Evolutionary conservation across 2,888 invertebrate genomes (phyloP).

Genomic region (Syrista parreyssii): DNA sequence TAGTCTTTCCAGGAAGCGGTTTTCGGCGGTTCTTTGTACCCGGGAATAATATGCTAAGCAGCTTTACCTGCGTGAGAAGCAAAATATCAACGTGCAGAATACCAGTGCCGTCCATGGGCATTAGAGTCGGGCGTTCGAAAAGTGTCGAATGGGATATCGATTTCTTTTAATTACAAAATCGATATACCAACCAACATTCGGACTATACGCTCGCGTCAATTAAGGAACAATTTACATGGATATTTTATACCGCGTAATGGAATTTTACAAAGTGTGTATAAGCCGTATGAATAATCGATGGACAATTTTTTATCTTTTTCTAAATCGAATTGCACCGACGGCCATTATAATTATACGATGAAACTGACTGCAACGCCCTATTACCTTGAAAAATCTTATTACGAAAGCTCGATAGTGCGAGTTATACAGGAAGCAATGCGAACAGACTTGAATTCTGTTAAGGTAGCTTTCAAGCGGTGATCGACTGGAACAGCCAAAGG

Average conservation of each 20-base stretch:
- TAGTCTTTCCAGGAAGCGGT: slow-evolving; percentile 28
- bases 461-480: neutral
- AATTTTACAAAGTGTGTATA: neutral
- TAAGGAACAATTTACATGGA: neutral
- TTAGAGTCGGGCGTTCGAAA: neutral
- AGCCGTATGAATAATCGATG: neutral
- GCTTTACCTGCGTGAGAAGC: slow-evolving; percentile 22
- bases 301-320: neutral
- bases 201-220: neutral
- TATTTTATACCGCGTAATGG: neutral
- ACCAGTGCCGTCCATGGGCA: neutral
- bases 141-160: neutral
- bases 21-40: slow-evolving; percentile 23
- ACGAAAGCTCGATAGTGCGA: neutral
- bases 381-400: neutral
- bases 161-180: neutral
- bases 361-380: neutral
- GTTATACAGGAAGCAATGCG: neutral
- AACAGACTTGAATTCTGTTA: neutral
- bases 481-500: neutral
- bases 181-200: neutral
- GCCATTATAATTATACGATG: neutral
- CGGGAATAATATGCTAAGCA: slow-evolving; percentile 31
- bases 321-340: neutral
- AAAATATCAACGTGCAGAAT: neutral